phyloP scores from a whole-genome alignment of 30 jellyfish, hydroid and myxozoan genomes.

The Cassiopea andromeda region DNA sequence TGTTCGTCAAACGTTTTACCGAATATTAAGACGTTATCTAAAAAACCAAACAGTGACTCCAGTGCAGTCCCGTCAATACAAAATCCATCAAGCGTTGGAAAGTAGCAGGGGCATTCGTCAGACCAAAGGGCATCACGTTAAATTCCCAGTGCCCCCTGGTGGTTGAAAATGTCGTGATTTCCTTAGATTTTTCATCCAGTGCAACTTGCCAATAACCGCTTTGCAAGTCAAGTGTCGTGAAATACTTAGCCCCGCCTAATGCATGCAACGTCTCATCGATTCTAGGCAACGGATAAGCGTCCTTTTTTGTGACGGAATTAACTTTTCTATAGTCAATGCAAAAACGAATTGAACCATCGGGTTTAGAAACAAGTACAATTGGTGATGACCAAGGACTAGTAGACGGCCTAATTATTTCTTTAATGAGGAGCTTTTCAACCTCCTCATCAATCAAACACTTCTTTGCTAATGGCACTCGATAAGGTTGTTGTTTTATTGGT shows the following conservation, averaged over 20 bases:
- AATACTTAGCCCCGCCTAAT: constrained; percentile 27
- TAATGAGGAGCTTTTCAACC: constrained; percentile 49
- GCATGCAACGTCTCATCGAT: constrained; percentile 59
- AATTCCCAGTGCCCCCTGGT: constrained; percentile 53
- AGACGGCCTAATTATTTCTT: constrained; percentile 43
- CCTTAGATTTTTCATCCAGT: constrained; percentile 29
- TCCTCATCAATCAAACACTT: constrained; percentile 20
- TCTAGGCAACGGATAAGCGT: constrained; percentile 71
- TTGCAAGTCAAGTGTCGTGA: constrained; percentile 68
- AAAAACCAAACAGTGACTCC: constrained; percentile 54
- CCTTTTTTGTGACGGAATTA: constrained; percentile 62
- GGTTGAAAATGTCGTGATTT: constrained; percentile 73
- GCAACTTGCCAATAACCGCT: constrained; percentile 72
- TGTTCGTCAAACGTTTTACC: constrained; percentile 48
- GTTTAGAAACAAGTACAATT: constrained; percentile 59
- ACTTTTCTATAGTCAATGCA: constrained; percentile 75
- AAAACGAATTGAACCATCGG: constrained; percentile 62
- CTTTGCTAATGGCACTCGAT: constrained; percentile 41
- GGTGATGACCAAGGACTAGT: constrained; percentile 82
- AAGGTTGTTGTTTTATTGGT: constrained; percentile 62
- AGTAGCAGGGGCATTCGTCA: constrained; percentile 74
- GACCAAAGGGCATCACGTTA: constrained; percentile 70
- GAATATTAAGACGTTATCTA: constrained; percentile 77
- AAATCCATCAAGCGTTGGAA: constrained; percentile 69
- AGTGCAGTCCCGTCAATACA: constrained; percentile 45